These are phyloP conservation scores for Helicolenus hilgendorfi DNA, from an alignment of 2,797 vertebrate species.

Conservation along the genomic window DNA sequence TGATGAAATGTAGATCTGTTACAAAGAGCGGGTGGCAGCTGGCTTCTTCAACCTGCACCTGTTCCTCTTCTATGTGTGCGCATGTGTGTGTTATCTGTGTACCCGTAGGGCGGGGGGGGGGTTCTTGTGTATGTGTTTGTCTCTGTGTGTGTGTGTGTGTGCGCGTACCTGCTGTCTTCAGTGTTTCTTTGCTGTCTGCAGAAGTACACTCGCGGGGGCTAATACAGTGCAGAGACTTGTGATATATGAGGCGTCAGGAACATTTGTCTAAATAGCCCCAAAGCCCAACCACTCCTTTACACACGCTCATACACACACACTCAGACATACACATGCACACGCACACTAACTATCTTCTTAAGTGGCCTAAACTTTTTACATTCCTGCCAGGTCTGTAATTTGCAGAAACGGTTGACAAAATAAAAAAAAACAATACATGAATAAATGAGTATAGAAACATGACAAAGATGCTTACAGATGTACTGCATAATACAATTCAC, in stretches of 20 bases:
- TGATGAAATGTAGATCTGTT: slow-evolving; percentile 83
- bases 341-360: neutral
- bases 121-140: slow-evolving; percentile 3
- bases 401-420: neutral
- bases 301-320: slow-evolving; percentile 25
- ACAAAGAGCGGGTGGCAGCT: slow-evolving; percentile 75
- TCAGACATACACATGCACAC: neutral
- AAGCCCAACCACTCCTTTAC: slow-evolving; percentile 38
- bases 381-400: neutral
- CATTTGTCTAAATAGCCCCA: slow-evolving; percentile 75
- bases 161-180: slow-evolving; percentile 54
- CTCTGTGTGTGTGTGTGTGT: slow-evolving; percentile 22
- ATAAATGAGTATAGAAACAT: neutral
- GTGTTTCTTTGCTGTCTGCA: slow-evolving; percentile 75
- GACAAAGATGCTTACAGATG: neutral
- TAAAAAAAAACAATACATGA: neutral
- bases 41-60: slow-evolving; percentile 78
- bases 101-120: neutral
- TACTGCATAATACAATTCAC: neutral
- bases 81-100: slow-evolving; percentile 33
- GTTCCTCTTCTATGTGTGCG: slow-evolving; percentile 54
- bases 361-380: neutral
- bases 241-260: slow-evolving; percentile 75
- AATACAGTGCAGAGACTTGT: slow-evolving; percentile 69
- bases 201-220: slow-evolving; percentile 61